A percentile compares a stretch with the other conserved stretches of the same genome.
Evolutionary conservation across 2,888 invertebrate genomes (phyloP).

Genomic region (Omphaloscelis lunosa): DNA sequence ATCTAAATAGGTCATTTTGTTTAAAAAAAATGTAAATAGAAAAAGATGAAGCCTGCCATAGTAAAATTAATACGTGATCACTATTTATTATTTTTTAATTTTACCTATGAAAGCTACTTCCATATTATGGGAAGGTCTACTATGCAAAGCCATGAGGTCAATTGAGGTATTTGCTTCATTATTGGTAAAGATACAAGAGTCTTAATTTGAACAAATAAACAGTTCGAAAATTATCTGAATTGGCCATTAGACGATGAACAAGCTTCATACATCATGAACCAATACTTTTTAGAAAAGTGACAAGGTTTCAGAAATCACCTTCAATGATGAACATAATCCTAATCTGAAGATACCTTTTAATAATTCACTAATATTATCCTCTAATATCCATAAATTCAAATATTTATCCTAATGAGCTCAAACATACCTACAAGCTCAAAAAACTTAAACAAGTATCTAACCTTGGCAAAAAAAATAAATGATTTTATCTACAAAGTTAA

Average conservation of each 20-base stretch:
- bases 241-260: not conserved
- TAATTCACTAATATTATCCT: conserved; percentile 17
- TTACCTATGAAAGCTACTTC: too few relatives aligned
- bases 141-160: too few relatives aligned
- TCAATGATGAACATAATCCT: not conserved
- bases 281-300: not conserved
- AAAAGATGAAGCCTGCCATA: too few relatives aligned
- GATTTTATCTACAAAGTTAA: conserved; percentile 55
- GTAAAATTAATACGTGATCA: too few relatives aligned
- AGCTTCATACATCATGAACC: not conserved
- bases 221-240: too few relatives aligned
- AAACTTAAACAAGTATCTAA: conserved; percentile 35
- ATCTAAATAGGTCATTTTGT: too few relatives aligned
- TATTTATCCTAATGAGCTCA: conserved; percentile 36
- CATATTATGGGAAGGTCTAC: too few relatives aligned
- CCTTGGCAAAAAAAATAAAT: conserved; percentile 47
- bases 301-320: not conserved
- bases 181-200: too few relatives aligned
- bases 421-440: conserved; percentile 21
- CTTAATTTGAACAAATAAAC: too few relatives aligned
- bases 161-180: too few relatives aligned
- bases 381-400: conserved; percentile 17
- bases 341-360: conserved; percentile 23
- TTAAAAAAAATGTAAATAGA: too few relatives aligned
- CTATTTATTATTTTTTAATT: too few relatives aligned